These are phyloP conservation scores for Bagarius yarrelli DNA, from an alignment of 2,113 vertebrate genomes.

Conservation along the genomic window DNA sequence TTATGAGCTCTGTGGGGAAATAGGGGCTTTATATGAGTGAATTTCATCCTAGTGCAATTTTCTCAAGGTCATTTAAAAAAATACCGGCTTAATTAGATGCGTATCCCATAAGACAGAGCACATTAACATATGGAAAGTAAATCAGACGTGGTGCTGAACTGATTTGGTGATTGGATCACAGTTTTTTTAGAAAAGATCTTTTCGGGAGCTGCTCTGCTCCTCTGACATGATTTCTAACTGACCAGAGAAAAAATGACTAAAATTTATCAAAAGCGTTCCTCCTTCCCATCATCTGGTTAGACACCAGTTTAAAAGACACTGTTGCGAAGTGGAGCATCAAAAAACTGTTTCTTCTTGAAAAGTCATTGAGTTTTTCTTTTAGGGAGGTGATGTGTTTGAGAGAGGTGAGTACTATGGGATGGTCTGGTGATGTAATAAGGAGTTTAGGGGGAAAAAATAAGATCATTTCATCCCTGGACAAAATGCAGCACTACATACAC, in stretches of 20 bases:
- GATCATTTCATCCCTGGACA: neutral
- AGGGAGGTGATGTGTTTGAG: neutral
- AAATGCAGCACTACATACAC: neutral
- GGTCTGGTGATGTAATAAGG: conserved; percentile 8
- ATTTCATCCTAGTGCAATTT: conserved; percentile 23
- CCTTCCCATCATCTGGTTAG: neutral
- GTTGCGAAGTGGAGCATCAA: neutral
- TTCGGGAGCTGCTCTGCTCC: neutral
- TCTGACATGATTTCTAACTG: conserved; percentile 4
- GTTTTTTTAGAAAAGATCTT: conserved; percentile 17
- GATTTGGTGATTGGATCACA: conserved; percentile 6
- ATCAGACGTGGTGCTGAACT: conserved; percentile 10
- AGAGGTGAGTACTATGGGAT: neutral
- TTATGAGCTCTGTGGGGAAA: conserved; percentile 48
- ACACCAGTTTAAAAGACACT: neutral
- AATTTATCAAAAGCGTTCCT: neutral
- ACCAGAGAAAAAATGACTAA: conserved; percentile 24
- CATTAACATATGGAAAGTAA: conserved; percentile 1
- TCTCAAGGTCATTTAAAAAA: conserved; percentile 49
- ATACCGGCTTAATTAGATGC: conserved; percentile 43
- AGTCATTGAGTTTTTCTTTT: neutral
- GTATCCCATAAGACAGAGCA: conserved; percentile 27
- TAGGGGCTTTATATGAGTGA: conserved; percentile 33
- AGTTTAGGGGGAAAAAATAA: neutral
- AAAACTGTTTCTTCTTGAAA: neutral